Evolutionary conservation across 2,113 vertebrate genomes (phyloP), one percentile per base, ranked within the genome.

Genomic region (Calyptomena viridis): DNA sequence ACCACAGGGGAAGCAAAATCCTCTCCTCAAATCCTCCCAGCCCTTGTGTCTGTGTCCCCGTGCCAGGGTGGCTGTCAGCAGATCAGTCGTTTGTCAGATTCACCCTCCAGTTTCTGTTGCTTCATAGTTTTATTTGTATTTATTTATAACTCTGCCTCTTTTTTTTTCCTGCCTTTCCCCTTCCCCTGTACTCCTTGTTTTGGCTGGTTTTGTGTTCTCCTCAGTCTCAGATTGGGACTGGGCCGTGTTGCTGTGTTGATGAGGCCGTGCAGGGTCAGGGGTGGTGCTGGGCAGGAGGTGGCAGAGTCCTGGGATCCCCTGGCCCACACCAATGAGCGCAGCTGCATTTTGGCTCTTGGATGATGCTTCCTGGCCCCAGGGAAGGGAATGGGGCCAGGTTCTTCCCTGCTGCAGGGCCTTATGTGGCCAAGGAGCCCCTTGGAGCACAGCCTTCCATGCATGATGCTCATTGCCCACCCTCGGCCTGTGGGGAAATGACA

Each of bases 401-500:
- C 12, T 66, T 66, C 37, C 39, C 16, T 24, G n/a, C 49, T 52
- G 23, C 0, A 0, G 64, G 35, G 37, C 18, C 28, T 12, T 68
- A 53, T 24, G 49, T 37, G 62, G 13, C 27, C 33, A 19, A 6
- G 2, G 1, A 47, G n/a, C 1, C 2, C 25, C 18, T 11, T 12
- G 30, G 49, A 15, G 46, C 50, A 4, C 42, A 46, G 83, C 59
- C 46, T 30, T 21, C 0, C 0, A 6, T 5, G 16, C 9, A 12
- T 0, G 0, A 69, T 27, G 15, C 40, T 40, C 6, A 0, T 11
- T 17, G 64, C 46, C 28, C 15, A 20, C 7, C 14, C 20, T 52
- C 2, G 1, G 18, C 1, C 3, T 47, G 14, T 4, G 5, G 64
- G 35, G 69, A 88, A 40, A 19, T 40, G 1, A 0, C 52, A 33